These are phyloP conservation scores for Lethrus apterus DNA, from an alignment of 1,140 invertebrate species.

Conservation along the genomic window DNA sequence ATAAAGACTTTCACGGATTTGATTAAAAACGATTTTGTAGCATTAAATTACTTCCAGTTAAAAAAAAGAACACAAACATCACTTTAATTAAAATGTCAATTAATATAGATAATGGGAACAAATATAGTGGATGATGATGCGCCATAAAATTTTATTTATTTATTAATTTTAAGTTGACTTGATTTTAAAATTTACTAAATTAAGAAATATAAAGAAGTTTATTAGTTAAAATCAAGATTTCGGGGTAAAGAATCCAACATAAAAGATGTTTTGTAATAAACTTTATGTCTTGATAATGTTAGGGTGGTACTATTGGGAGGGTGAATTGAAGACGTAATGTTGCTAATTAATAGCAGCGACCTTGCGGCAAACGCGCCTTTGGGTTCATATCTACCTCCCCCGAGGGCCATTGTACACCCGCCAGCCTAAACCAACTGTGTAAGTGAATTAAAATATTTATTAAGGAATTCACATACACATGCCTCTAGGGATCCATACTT, in stretches of 20 bases:
- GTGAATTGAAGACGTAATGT: conserved; percentile 29
- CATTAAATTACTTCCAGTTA: not conserved
- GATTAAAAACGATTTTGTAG: not conserved
- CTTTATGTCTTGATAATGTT: not conserved
- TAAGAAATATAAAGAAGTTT: too few species aligned
- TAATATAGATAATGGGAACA: too few species aligned
- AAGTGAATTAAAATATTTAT: conserved; percentile 44
- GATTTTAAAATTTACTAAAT: too few species aligned
- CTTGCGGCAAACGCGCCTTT: conserved; percentile 31
- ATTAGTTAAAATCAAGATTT: too few species aligned
- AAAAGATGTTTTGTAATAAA: not conserved
- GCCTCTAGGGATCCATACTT: conserved; percentile 30
- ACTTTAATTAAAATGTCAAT: too few species aligned
- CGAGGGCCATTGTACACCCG: conserved; percentile 33
- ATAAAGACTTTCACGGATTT: too few species aligned
- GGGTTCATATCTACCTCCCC: conserved; percentile 35
- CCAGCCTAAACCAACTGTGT: conserved; percentile 40
- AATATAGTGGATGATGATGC: too few species aligned
- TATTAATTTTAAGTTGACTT: too few species aligned
- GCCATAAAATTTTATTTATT: too few species aligned
- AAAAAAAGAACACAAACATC: not conserved
- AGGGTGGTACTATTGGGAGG: not conserved
- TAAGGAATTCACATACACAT: conserved; percentile 40
- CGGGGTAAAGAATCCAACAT: too few species aligned
- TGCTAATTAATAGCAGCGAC: conserved; percentile 38